Conservation (phyloP, 53 echinoderm and acorn worm genomes). For the Crossaster papposus region DNA sequence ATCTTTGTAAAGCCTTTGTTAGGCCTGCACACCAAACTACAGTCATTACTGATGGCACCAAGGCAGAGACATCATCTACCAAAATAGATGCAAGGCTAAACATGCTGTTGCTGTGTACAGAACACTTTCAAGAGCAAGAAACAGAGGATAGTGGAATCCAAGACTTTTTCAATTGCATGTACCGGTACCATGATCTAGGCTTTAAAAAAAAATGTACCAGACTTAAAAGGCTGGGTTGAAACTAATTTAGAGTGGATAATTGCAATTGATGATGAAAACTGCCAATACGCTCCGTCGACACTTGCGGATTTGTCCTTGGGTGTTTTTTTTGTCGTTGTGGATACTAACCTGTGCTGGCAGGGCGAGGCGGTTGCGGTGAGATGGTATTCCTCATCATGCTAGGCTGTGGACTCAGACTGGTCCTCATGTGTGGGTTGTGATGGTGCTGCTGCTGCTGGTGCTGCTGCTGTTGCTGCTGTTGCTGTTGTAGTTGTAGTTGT, state of each 20-base stretch:
- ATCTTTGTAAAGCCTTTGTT: not conserved
- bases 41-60: not conserved
- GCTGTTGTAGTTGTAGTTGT: slow-evolving; percentile 66
- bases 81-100: not conserved
- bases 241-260: too few relatives aligned
- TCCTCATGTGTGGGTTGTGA: slow-evolving; percentile 75
- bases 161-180: too few relatives aligned
- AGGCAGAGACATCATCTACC: not conserved
- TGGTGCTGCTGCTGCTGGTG: slow-evolving; percentile 72
- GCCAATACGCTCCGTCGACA: too few relatives aligned
- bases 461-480: slow-evolving; percentile 67
- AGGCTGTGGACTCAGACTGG: slow-evolving; percentile 95
- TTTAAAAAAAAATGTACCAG: too few relatives aligned
- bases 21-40: not conserved
- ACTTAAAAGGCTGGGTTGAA: too few relatives aligned
- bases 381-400: slow-evolving; percentile 86
- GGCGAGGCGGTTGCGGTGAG: slow-evolving; percentile 94
- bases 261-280: too few relatives aligned
- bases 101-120: not conserved
- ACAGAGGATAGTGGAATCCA: too few relatives aligned
- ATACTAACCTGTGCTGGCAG: slow-evolving; percentile 94
- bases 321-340: not conserved
- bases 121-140: not conserved
- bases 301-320: too few relatives aligned
- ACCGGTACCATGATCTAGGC: too few relatives aligned